Evolutionary conservation across 2,113 vertebrate species (phyloP).

Genomic region (Scomber colias): DNA sequence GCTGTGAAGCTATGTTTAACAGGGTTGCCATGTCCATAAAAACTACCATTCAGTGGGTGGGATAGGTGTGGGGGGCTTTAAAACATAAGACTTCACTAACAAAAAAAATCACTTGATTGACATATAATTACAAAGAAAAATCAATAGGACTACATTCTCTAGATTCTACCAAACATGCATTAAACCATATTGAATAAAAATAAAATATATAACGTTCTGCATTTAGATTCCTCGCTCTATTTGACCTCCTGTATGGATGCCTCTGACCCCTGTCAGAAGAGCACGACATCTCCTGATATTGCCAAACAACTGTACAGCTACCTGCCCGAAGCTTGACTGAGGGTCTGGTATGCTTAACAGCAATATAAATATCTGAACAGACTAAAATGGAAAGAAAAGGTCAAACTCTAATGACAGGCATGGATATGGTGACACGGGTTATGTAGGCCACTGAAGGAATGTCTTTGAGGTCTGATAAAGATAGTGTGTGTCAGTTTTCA

Average conservation of each 20-base stretch:
- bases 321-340: slow-evolving; percentile 4
- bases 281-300: slow-evolving; percentile 40
- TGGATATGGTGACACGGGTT: slow-evolving; percentile 25
- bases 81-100: slow-evolving; percentile 12
- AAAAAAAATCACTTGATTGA: slow-evolving; percentile 36
- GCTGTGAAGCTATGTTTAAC: slow-evolving; percentile 17
- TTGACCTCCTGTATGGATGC: background rate
- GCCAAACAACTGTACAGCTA: slow-evolving; percentile 56
- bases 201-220: background rate
- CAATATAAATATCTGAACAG: slow-evolving; percentile 46
- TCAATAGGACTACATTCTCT: background rate
- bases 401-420: slow-evolving; percentile 52
- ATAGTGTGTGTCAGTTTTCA: slow-evolving; percentile 9
- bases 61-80: background rate
- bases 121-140: slow-evolving; percentile 37
- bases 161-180: background rate
- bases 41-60: background rate
- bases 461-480: slow-evolving; percentile 8
- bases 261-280: slow-evolving; percentile 45
- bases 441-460: slow-evolving; percentile 35
- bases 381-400: slow-evolving; percentile 61
- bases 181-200: slow-evolving; percentile 4
- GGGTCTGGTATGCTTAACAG: slow-evolving; percentile 18
- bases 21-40: background rate
- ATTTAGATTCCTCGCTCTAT: background rate